Evolutionary conservation across 2,888 invertebrate species (phyloP), one percentile per base, ranked within the genome.

Genomic region (Drosophila meridionalis): DNA sequence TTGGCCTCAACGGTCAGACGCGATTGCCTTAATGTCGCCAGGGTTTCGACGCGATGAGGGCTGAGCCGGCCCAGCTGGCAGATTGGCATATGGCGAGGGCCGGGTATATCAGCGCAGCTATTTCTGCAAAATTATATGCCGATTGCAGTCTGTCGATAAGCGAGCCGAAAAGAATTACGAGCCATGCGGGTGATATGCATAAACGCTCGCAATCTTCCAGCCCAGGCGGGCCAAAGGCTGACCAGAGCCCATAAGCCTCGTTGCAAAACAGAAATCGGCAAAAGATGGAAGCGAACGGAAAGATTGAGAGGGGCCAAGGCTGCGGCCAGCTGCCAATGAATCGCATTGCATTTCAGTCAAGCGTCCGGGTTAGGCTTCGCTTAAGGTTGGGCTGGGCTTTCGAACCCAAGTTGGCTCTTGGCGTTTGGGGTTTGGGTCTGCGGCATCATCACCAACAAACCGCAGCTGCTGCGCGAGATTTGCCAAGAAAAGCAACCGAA

Each of bases 81-180:
- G 43, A 5, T 38, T 38, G 58, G 32, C 42, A 57, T 56, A 56
- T 48, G 60, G 48, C 50, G 4, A 14, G 20, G 28, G 47, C 45
- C 43, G 52, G 68, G 52, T 8, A 42, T 42, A 38, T 30, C 38
- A 11, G 9, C 8, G 45, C 14, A 12, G 43, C 5, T 11, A n/a
- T 14, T 7, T 43, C 62, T 77, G 84, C 56, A 74, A 86, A 85
- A 89, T 89, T 89, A 82, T 85, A 83, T 82, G 89, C 82, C 83
- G 85, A 86, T 86, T 86, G 89, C 82, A 87, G 82, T 84, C 75
- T 60, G 74, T 60, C 73, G 89, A 86, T 86, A 86, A 86, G 89
- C 87, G 76, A 77, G 73, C 68, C 75, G 78, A 78, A 74, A 14
- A 79, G 81, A 86, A 84, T 86, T 87, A 86, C 89, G 85, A 75